Conservation (phyloP, 2,888 invertebrate species). For the Apantesis nais region DNA sequence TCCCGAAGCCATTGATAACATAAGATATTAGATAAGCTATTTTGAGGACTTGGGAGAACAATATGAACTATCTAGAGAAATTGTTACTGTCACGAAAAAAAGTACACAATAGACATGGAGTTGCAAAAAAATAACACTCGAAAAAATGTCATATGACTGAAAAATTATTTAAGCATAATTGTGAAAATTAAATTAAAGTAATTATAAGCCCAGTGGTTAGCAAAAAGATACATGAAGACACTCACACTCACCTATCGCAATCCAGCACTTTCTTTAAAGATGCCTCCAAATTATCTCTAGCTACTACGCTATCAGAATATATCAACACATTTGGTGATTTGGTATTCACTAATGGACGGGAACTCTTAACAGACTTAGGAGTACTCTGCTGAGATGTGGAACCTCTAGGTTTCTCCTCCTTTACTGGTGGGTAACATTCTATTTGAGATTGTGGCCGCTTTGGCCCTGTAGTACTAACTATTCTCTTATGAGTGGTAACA, state of each 20-base stretch:
- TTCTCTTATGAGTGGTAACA: conserved; percentile 79
- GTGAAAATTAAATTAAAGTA: neutral
- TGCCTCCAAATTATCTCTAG: conserved; percentile 90
- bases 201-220: conserved; percentile 18
- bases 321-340: conserved; percentile 94
- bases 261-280: conserved; percentile 89
- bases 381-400: conserved; percentile 65
- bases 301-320: conserved; percentile 91
- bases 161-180: neutral
- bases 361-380: conserved; percentile 75
- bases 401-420: conserved; percentile 60
- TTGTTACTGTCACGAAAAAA: no score
- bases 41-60: no score
- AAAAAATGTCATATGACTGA: neutral
- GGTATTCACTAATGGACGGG: conserved; percentile 84
- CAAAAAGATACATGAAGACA: conserved; percentile 29
- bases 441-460: conserved; percentile 68
- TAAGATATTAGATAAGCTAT: no score
- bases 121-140: neutral
- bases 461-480: conserved; percentile 79
- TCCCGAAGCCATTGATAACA: no score
- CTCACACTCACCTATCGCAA: conserved; percentile 87
- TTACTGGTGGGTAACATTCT: conserved; percentile 63
- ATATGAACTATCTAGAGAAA: neutral
- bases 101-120: neutral